Conservation (phyloP, 2,888 invertebrate species). For the Ditula angustiorana region DNA sequence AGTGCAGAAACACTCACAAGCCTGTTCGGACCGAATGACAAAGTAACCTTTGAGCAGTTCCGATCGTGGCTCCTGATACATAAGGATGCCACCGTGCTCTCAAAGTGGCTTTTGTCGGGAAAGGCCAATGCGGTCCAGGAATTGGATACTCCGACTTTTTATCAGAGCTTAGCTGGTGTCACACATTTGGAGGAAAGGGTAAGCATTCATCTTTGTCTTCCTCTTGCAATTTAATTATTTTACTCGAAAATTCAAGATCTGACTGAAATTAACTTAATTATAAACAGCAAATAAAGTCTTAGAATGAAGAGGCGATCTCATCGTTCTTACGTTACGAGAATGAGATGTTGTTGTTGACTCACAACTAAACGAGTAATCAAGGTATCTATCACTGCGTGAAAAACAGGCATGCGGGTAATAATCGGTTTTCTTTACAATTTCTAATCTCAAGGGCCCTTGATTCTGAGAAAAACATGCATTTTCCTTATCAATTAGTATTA, state of each 20-base stretch:
- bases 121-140: constrained; percentile 92
- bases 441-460: background rate
- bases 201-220: constrained; percentile 57
- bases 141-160: constrained; percentile 95
- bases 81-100: constrained; percentile 91
- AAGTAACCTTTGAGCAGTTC: constrained; percentile 90
- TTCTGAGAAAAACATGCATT: background rate
- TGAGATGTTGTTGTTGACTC: no score
- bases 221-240: background rate
- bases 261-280: no score
- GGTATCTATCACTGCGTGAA: no score
- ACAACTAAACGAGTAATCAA: no score
- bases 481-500: constrained; percentile 6
- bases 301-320: no score
- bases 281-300: no score
- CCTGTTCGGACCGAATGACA: constrained; percentile 73
- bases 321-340: no score
- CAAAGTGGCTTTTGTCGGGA: constrained; percentile 92
- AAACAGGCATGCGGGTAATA: no score
- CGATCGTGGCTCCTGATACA: constrained; percentile 91
- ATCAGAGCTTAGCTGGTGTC: constrained; percentile 97
- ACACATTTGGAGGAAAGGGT: constrained; percentile 94
- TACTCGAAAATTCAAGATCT: no score
- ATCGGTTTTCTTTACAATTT: no score
- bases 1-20: constrained; percentile 72